phyloP scores from a whole-genome alignment of 1,140 invertebrate species.

The Anastrepha ludens region DNA sequence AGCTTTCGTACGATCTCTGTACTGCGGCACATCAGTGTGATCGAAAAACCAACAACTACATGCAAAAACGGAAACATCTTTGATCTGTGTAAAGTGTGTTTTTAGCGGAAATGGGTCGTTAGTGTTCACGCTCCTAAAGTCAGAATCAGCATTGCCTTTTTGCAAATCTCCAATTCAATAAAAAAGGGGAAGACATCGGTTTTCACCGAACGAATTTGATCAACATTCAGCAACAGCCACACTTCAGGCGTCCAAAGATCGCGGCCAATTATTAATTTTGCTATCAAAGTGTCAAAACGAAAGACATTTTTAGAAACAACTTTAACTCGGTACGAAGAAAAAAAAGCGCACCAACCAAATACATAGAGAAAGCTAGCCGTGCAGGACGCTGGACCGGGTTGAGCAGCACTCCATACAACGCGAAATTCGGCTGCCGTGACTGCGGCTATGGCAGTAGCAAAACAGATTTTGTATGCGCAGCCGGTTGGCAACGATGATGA shows the following conservation, averaged over 20 bases:
- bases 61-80: not conserved
- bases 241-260: not conserved
- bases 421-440: not conserved
- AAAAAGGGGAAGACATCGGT: not conserved
- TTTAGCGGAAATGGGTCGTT: not conserved
- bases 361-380: not conserved
- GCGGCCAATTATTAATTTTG: slow-evolving; percentile 46
- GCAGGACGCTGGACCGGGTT: not conserved
- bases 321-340: not conserved
- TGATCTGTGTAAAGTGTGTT: slow-evolving; percentile 4
- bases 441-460: not conserved
- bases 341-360: not conserved
- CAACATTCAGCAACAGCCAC: not conserved
- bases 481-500: not conserved
- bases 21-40: not conserved
- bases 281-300: slow-evolving; percentile 57
- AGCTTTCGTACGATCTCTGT: not conserved
- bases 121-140: not conserved
- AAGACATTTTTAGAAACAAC: slow-evolving; percentile 54
- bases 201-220: slow-evolving; percentile 18
- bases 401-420: not conserved
- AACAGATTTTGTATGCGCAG: too few species aligned
- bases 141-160: not conserved
- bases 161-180: not conserved
- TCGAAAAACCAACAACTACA: not conserved